Evolutionary conservation across 2,113 vertebrate species (phyloP).

Genomic region (Mastomys coucha): DNA sequence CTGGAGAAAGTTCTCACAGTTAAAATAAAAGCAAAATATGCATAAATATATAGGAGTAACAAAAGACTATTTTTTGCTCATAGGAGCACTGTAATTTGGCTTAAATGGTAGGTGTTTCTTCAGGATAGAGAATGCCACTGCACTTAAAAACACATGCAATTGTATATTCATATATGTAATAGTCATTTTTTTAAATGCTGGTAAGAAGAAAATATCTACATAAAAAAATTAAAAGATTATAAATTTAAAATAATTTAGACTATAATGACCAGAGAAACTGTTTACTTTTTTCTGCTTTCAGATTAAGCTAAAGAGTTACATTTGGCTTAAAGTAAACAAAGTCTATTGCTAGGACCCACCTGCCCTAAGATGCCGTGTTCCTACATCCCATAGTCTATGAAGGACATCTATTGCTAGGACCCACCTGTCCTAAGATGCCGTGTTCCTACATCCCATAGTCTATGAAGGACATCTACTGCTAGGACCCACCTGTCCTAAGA

Average conservation of each 20-base stretch:
- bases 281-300: not conserved
- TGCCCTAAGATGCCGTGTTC: not conserved
- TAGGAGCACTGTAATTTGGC: constrained; percentile 86
- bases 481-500: too few relatives aligned
- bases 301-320: constrained; percentile 43
- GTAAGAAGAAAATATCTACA: constrained; percentile 72
- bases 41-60: constrained; percentile 84
- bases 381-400: constrained; percentile 27
- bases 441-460: too few relatives aligned
- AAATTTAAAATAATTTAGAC: constrained; percentile 72
- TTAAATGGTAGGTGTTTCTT: constrained; percentile 87
- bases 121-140: constrained; percentile 83
- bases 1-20: constrained; percentile 73
- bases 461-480: too few relatives aligned
- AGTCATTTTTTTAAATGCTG: constrained; percentile 82
- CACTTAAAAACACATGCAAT: constrained; percentile 83
- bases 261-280: constrained; percentile 70
- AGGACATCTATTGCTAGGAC: too few relatives aligned
- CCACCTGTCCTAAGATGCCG: too few relatives aligned
- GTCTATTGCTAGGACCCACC: constrained; percentile 53
- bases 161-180: constrained; percentile 74
- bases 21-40: constrained; percentile 86
- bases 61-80: constrained; percentile 85
- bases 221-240: constrained; percentile 73
- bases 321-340: constrained; percentile 75